phyloP scores from a whole-genome alignment of 2,113 vertebrate genomes.

The Brevimyrus niger region DNA sequence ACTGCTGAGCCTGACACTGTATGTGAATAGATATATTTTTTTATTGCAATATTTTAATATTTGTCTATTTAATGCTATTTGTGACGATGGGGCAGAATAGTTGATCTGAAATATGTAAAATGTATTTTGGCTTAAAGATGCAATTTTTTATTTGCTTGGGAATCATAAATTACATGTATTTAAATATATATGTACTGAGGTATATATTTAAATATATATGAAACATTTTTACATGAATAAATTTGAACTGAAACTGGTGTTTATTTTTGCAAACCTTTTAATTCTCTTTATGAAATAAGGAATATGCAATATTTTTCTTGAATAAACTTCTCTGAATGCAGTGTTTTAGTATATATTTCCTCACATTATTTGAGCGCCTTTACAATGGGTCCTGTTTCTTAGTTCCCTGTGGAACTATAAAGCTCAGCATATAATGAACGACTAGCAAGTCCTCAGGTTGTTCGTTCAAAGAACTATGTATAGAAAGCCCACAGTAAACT shows the following conservation, averaged over 20 bases:
- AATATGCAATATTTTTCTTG: conserved; percentile 24
- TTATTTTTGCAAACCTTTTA: conserved; percentile 38
- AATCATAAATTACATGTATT: conserved; percentile 2
- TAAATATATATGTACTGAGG: conserved; percentile 9
- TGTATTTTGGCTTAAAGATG: conserved; percentile 15
- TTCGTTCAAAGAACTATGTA: neutral
- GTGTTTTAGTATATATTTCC: conserved; percentile 5
- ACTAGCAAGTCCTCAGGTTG: neutral
- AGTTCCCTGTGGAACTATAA: neutral
- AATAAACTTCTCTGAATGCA: conserved; percentile 12
- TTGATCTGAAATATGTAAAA: conserved; percentile 15
- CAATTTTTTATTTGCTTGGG: conserved; percentile 3
- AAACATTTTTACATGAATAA: conserved; percentile 13
- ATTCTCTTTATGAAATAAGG: conserved; percentile 19
- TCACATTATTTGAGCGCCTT: neutral
- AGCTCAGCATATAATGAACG: neutral
- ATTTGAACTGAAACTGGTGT: conserved; percentile 19
- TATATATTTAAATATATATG: conserved; percentile 23
- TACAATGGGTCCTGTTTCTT: neutral
- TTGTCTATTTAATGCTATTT: conserved; percentile 24
- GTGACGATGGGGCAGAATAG: neutral
- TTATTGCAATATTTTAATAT: conserved; percentile 22
- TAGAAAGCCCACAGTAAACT: neutral
- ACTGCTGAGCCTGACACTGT: conserved; percentile 5
- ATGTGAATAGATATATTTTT: conserved; percentile 31